Base-by-base conservation (phyloP, 35 echinoderm and acorn worm genomes). In the Acanthaster planci region DNA sequence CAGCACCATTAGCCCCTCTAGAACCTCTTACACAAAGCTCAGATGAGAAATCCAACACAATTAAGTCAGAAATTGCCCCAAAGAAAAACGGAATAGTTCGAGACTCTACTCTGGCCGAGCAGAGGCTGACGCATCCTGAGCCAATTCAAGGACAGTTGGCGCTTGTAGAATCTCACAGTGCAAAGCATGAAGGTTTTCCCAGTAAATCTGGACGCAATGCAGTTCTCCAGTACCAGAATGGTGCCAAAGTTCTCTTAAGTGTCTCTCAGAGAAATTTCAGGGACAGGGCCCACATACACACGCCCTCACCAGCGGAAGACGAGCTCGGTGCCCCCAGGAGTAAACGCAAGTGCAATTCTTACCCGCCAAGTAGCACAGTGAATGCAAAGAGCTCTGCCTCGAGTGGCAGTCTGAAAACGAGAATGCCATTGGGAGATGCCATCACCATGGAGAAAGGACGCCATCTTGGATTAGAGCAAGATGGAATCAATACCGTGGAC, bases 401-500 rank as follows among this genome's bases (percentile, higher is more conserved):
- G 42, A 42, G 9, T 57, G 9, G 38, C 7, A 21, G 37, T 27
- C 37, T 31, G 39, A 44, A 67, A 85, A 18, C 18, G 40, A 75
- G 19, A 38, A 67, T 75, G 31, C 31, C 27, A 21, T 29, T 67
- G 27, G 34, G 52, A 42, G 67, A 26, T 77, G 34, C 72, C 53
- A 1, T 72, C 30, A 78, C 51, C 26, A 55, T n/a, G 21, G 86
- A 77, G 54, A 56, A 53, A 26, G 37, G 78, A 26, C 78, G 76
- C 53, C 77, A 88, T 67, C 51, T 88, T 55, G 52, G 39, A 55
- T 32, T 80, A 7, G 51, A 85, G 22, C 29, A 85, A 21, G 36
- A 93, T 79, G 78, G 87, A 9, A 89, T 93, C 38, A 86, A 88
- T 35, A 59, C 85, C 55, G 87, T 93, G 8, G 91, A 93, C 40